Evolutionary conservation across 2,888 invertebrate species (phyloP).

Genomic region (Theodoxus fluviatilis): DNA sequence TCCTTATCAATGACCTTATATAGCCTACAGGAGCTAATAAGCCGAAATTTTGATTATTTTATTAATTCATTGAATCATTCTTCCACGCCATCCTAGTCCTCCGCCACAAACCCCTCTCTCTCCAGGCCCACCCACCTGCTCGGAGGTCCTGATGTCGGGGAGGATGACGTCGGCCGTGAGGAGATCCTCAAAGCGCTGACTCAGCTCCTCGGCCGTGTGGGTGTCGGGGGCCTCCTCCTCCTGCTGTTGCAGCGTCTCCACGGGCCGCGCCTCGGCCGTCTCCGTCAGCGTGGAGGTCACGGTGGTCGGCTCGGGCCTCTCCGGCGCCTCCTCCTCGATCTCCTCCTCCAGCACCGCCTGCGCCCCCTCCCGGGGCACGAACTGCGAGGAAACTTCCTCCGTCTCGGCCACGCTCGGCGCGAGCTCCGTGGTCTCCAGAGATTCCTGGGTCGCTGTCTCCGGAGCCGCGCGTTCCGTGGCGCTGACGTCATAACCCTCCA

Average conservation of each 20-base stretch:
- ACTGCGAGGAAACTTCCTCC: conserved; percentile 56
- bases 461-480: conserved; percentile 45
- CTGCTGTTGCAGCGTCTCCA: conserved; percentile 41
- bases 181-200: too few relatives aligned
- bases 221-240: conserved; percentile 43
- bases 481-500: conserved; percentile 51
- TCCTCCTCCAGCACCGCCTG: conserved; percentile 31
- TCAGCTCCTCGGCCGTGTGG: conserved; percentile 40
- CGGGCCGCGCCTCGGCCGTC: conserved; percentile 33
- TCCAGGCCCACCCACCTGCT: too few relatives aligned
- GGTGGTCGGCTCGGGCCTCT: conserved; percentile 20
- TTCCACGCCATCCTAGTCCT: too few relatives aligned
- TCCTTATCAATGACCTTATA: too few relatives aligned
- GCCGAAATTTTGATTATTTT: too few relatives aligned
- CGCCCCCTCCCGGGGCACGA: conserved; percentile 40
- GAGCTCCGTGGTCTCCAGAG: conserved; percentile 50
- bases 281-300: too few relatives aligned
- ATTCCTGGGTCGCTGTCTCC: conserved; percentile 43
- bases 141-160: too few relatives aligned
- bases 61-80: too few relatives aligned
- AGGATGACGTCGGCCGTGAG: too few relatives aligned
- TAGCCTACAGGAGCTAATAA: too few relatives aligned
- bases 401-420: conserved; percentile 43
- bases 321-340: conserved; percentile 36
- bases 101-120: too few relatives aligned